Percentiles rank a stretch among this genome's conserved stretches.
Conservation (phyloP, 2,797 vertebrate genomes). For the Microhierax caerulescens region DNA sequence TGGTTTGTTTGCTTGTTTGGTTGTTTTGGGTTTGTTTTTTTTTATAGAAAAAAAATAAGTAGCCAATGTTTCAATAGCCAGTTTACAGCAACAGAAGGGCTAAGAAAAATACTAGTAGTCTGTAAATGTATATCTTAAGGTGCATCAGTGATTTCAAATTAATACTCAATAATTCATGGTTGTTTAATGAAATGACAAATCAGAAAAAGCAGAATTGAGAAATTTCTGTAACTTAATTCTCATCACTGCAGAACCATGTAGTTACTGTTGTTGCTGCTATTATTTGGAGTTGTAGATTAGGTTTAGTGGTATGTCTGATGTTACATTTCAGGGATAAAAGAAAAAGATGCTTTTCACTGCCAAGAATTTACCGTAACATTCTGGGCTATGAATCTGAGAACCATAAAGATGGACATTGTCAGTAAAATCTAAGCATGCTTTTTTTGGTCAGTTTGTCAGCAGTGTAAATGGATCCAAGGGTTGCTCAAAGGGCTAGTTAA, state of each 20-base stretch:
- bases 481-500: neutral
- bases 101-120: neutral
- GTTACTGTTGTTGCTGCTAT: neutral
- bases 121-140: neutral
- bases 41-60: neutral
- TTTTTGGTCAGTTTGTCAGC: slow-evolving; percentile 7
- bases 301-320: neutral
- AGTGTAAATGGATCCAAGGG: neutral
- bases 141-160: neutral
- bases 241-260: neutral
- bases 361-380: neutral
- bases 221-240: slow-evolving; percentile 24
- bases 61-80: slow-evolving; percentile 28
- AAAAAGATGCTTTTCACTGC: neutral
- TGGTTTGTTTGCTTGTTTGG: neutral
- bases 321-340: neutral
- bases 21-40: neutral
- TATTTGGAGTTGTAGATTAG: neutral
- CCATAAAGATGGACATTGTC: neutral
- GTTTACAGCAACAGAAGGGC: neutral
- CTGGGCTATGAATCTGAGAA: neutral
- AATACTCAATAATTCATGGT: slow-evolving; percentile 65
- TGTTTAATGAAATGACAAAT: slow-evolving; percentile 69
- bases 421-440: neutral
- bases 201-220: neutral